Percentiles rank a stretch among this genome's conserved stretches.
Conservation (phyloP, 2,797 vertebrate species). For the Channallabes apus region DNA sequence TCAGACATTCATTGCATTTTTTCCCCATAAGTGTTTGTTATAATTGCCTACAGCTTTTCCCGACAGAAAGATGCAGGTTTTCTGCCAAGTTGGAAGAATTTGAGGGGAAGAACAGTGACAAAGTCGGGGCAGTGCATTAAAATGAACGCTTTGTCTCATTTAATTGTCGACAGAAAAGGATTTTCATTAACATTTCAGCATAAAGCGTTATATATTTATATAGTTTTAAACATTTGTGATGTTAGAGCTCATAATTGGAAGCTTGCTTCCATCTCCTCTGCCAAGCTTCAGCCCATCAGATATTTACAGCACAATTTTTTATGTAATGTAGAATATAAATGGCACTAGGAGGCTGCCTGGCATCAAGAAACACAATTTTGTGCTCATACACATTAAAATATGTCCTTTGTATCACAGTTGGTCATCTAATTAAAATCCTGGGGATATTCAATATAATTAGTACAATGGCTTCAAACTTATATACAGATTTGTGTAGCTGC, state of each 20-base stretch:
- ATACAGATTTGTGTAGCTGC: background rate
- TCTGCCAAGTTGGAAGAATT: slow-evolving; percentile 18
- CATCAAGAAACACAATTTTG: background rate
- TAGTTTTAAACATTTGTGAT: background rate
- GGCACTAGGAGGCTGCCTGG: background rate
- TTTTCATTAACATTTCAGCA: background rate
- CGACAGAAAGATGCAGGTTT: slow-evolving; percentile 8
- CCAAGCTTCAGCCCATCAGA: slow-evolving; percentile 10
- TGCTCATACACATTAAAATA: background rate
- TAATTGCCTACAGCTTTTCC: slow-evolving; percentile 28
- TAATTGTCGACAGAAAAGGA: background rate
- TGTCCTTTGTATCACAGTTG: background rate
- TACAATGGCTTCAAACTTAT: background rate
- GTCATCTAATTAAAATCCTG: background rate
- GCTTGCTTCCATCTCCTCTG: background rate
- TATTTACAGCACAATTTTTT: background rate
- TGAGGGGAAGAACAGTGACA: background rate
- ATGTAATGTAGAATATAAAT: background rate
- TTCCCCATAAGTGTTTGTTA: slow-evolving; percentile 4
- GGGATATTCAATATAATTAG: background rate
- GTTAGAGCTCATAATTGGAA: background rate
- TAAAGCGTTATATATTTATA: background rate
- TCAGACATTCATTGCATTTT: slow-evolving; percentile 37
- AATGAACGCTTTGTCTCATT: slow-evolving; percentile 7
- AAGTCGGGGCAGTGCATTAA: background rate